Percentiles rank a stretch among this genome's conserved stretches.
Evolutionary conservation across 2,888 invertebrate genomes (phyloP).

Genomic region (Plebejus melissa): DNA sequence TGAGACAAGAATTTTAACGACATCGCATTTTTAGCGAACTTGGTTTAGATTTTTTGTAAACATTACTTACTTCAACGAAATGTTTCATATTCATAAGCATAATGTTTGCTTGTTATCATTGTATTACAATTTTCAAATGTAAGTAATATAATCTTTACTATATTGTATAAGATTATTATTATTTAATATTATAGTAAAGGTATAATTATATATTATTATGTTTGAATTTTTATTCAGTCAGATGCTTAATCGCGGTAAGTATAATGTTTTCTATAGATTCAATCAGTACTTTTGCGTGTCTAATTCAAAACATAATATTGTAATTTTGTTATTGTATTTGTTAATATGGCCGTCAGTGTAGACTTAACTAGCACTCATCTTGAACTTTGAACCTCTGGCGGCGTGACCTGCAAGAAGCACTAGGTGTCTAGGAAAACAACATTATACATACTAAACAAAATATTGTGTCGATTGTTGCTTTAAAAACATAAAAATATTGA

Average conservation of each 20-base stretch:
- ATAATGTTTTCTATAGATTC: not conserved
- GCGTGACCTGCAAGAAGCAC: slow-evolving; percentile 14
- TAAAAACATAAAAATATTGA: not conserved
- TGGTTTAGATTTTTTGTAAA: not conserved
- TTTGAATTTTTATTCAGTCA: not conserved
- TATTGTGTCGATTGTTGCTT: not conserved
- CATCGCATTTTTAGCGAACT: not conserved
- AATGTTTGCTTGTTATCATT: not conserved
- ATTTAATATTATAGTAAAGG: not conserved
- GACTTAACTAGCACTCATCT: not conserved
- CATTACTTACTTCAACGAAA: not conserved
- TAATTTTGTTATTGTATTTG: not conserved
- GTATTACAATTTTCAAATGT: not conserved
- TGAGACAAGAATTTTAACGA: slow-evolving; percentile 16
- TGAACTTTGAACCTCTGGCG: slow-evolving; percentile 6
- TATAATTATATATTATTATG: not conserved
- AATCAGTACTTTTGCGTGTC: not conserved
- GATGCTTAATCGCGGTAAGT: not conserved
- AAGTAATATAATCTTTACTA: not conserved
- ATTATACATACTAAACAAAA: not conserved
- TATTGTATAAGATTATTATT: not conserved
- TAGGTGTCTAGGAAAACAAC: not conserved
- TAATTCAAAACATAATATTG: not conserved
- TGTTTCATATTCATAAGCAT: not conserved
- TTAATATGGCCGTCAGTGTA: slow-evolving; percentile 1